A percentile compares a stretch with the other conserved stretches of the same genome.
Conservation (phyloP, 1,140 invertebrate genomes). For the Solen grandis region DNA sequence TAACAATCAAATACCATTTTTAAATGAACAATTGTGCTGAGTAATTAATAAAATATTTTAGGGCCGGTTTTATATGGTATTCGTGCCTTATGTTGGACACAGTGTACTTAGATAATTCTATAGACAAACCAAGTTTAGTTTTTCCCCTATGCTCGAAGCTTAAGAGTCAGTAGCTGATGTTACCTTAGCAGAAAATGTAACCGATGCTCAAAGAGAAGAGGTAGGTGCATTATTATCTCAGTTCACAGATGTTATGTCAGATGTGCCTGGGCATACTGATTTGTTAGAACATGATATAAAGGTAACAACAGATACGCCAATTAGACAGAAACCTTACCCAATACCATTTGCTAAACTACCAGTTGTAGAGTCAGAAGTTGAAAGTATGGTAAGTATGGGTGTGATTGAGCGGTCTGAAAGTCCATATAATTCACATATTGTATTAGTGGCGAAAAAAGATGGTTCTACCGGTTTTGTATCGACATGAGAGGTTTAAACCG, state of each 20-base stretch:
- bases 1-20: no score
- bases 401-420: neutral
- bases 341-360: neutral
- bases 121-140: no score
- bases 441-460: constrained; percentile 82
- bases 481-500: constrained; percentile 80
- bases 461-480: constrained; percentile 60
- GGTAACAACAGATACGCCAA: neutral
- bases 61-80: no score
- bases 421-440: constrained; percentile 40
- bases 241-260: constrained; percentile 49
- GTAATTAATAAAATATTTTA: no score
- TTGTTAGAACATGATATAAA: constrained; percentile 51
- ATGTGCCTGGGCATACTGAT: constrained; percentile 46
- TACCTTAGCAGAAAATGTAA: no score
- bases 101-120: no score
- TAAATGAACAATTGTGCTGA: no score
- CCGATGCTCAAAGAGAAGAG: constrained; percentile 6
- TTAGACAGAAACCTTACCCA: neutral
- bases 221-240: constrained; percentile 14
- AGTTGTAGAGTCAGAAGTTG: neutral
- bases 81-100: no score
- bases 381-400: neutral
- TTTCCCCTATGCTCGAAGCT: no score
- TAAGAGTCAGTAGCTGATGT: no score